phyloP scores from a whole-genome alignment of 1,140 invertebrate species.

The Aplysia californica region DNA sequence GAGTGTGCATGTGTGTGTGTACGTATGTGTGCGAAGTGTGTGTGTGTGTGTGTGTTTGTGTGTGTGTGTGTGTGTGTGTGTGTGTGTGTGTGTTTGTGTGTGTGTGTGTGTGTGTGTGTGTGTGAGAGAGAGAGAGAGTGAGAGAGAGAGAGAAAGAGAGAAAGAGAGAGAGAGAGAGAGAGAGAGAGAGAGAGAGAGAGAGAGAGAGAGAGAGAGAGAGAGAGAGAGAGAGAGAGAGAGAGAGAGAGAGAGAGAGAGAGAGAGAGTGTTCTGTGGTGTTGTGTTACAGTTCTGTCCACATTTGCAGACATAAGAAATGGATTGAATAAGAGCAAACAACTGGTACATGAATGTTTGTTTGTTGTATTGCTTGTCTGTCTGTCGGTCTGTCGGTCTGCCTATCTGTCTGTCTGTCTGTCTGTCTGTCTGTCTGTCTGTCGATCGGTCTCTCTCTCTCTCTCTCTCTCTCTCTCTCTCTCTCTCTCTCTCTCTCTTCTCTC shows the following conservation, averaged over 20 bases:
- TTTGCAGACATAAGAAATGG: not conserved
- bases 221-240: not conserved
- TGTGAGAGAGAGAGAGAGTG: conserved; percentile 9
- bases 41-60: no score
- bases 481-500: not conserved
- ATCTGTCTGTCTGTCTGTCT: not conserved
- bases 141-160: conserved; percentile 27
- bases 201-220: not conserved
- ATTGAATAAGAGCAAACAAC: not conserved
- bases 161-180: conserved; percentile 19
- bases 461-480: not conserved
- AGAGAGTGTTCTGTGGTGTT: not conserved
- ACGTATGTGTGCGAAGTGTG: no score
- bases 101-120: no score
- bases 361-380: not conserved
- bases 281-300: not conserved
- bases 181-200: not conserved
- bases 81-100: no score
- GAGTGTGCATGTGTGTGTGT: no score
- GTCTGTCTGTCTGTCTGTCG: not conserved
- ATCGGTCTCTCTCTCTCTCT: no score
- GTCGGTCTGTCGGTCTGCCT: not conserved
- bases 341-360: not conserved
- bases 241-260: not conserved
- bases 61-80: no score